These are phyloP conservation scores for Pogona vitticeps DNA, from an alignment of 2,113 vertebrate genomes.

Conservation along the genomic window DNA sequence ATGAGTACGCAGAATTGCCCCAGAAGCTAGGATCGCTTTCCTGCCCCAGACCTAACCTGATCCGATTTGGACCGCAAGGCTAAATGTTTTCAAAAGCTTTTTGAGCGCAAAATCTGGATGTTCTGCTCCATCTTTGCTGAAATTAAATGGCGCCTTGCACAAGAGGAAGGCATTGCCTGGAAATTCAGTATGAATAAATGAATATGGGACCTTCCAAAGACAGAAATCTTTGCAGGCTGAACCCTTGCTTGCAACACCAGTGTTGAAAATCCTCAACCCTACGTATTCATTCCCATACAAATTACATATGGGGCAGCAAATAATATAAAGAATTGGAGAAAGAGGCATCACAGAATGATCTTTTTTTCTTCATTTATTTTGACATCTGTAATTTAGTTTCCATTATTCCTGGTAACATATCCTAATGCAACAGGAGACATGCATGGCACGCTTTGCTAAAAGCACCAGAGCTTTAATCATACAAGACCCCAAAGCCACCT, in stretches of 20 bases:
- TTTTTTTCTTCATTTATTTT: conserved; percentile 19
- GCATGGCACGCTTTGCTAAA: not conserved
- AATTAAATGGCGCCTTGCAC: too few relatives aligned
- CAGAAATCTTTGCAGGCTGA: not conserved
- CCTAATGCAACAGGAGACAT: not conserved
- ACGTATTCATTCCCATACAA: not conserved
- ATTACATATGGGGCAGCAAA: not conserved
- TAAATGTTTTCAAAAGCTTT: not conserved
- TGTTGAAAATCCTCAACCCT: not conserved
- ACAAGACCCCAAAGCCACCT: not conserved
- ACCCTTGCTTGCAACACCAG: too few relatives aligned
- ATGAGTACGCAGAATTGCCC: not conserved
- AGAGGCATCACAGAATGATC: not conserved
- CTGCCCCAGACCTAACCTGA: not conserved
- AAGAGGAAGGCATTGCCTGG: not conserved
- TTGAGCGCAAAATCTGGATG: not conserved
- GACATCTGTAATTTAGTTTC: conserved; percentile 23
- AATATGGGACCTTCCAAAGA: not conserved
- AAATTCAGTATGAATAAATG: not conserved
- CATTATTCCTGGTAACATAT: conserved; percentile 6
- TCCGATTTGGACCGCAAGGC: too few relatives aligned
- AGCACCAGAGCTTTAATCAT: not conserved
- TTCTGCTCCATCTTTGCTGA: not conserved
- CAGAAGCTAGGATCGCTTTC: not conserved
- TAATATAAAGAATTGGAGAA: not conserved